phyloP scores from a whole-genome alignment of 1,140 invertebrate species.

The Apocrypta bakeri region DNA sequence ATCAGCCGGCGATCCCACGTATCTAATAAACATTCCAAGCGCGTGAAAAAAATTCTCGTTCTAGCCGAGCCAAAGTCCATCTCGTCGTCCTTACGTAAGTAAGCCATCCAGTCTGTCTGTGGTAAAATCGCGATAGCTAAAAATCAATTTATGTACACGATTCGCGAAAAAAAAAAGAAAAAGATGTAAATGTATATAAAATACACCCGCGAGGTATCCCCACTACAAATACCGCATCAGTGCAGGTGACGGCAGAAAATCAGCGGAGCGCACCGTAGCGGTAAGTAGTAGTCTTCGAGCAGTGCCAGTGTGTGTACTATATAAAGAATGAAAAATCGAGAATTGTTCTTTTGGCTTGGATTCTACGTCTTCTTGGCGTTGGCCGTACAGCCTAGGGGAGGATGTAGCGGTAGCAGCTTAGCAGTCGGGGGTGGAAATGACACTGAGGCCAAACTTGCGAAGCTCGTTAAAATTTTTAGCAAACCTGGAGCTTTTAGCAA shows the following conservation, averaged over 20 bases:
- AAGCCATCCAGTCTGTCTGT: too few relatives aligned
- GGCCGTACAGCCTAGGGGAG: neutral
- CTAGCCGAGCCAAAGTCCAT: too few relatives aligned
- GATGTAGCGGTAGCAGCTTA: neutral
- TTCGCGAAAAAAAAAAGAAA: neutral
- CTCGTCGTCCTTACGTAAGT: too few relatives aligned
- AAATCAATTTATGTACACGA: neutral
- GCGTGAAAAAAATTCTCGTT: too few relatives aligned
- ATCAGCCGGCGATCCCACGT: too few relatives aligned
- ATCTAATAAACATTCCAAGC: too few relatives aligned
- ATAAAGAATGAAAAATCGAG: neutral
- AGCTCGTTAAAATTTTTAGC: slow-evolving; percentile 71
- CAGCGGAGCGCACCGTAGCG: neutral
- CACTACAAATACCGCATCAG: neutral
- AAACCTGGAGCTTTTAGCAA: slow-evolving; percentile 72
- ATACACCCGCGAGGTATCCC: neutral
- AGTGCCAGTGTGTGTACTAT: neutral
- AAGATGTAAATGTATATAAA: too few relatives aligned
- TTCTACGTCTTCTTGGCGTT: neutral
- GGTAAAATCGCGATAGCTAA: neutral
- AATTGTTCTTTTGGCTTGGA: neutral
- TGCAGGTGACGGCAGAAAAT: neutral
- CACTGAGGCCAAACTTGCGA: slow-evolving; percentile 65
- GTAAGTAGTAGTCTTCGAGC: neutral
- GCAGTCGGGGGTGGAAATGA: slow-evolving; percentile 24